Conservation (phyloP, 35 echinoderm and acorn worm species). For the Diadema setosum region DNA sequence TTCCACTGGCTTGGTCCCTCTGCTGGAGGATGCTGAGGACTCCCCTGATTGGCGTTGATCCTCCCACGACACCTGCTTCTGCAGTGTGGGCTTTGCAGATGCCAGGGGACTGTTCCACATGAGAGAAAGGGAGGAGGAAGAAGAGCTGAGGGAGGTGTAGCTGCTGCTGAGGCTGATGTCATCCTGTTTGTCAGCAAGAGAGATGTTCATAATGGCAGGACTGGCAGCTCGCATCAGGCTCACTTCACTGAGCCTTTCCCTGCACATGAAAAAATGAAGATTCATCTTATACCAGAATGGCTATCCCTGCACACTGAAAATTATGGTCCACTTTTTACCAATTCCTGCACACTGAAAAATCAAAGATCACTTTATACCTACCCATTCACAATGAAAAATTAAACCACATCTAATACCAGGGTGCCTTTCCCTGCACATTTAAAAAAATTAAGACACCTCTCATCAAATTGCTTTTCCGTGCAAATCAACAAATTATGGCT, state of each 20-base stretch:
- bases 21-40: neutral
- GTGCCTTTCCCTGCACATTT: too few species aligned
- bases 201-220: neutral
- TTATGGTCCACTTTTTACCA: too few species aligned
- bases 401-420: too few species aligned
- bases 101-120: slow-evolving; percentile 1
- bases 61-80: slow-evolving; percentile 28
- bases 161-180: slow-evolving; percentile 56
- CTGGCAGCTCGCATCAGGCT: slow-evolving; percentile 19
- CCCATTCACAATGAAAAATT: too few species aligned
- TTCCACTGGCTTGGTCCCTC: neutral
- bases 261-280: neutral
- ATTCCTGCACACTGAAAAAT: too few species aligned
- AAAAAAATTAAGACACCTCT: too few species aligned
- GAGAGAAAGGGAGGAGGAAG: slow-evolving; percentile 37
- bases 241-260: slow-evolving; percentile 44
- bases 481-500: too few species aligned
- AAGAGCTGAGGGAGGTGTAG: slow-evolving; percentile 52
- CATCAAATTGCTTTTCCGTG: too few species aligned
- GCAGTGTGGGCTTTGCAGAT: neutral
- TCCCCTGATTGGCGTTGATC: slow-evolving; percentile 8
- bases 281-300: too few species aligned
- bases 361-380: too few species aligned
- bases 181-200: slow-evolving; percentile 26
- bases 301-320: too few species aligned